A percentile compares a stretch with the other conserved stretches of the same genome.
phyloP scores from a whole-genome alignment of 2,113 vertebrate species.

The Myxocyprinus asiaticus region DNA sequence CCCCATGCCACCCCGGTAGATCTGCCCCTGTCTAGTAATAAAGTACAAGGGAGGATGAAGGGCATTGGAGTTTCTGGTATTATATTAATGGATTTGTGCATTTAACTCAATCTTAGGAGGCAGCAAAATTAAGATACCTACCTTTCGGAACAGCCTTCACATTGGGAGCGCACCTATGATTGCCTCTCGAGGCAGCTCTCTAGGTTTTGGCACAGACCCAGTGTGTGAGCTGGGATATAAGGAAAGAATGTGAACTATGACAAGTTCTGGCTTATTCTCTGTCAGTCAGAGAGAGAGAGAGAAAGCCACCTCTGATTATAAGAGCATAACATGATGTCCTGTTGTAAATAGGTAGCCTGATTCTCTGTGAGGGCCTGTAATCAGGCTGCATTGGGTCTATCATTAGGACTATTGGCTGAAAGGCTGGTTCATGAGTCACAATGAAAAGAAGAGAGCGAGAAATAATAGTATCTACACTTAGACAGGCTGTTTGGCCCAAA shows the following conservation, averaged over 20 bases:
- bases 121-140: no score
- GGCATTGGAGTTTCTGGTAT: no score
- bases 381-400: no score
- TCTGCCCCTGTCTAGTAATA: no score
- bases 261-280: background rate
- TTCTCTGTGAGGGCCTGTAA: no score
- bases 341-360: constrained; percentile 10
- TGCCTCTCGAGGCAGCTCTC: no score
- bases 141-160: no score
- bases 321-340: background rate
- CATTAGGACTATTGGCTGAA: constrained; percentile 25
- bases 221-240: constrained; percentile 22
- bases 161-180: no score
- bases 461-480: constrained; percentile 17
- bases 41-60: no score
- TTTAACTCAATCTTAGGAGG: no score
- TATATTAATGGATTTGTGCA: no score
- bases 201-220: background rate
- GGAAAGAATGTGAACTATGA: background rate
- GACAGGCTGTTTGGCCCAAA: constrained; percentile 21
- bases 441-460: constrained; percentile 24
- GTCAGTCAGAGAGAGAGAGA: background rate
- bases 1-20: no score
- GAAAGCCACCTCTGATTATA: background rate
- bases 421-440: constrained; percentile 28